Evolutionary conservation across 2,888 invertebrate species (phyloP).

Genomic region (Eutolmus rufibarbis): DNA sequence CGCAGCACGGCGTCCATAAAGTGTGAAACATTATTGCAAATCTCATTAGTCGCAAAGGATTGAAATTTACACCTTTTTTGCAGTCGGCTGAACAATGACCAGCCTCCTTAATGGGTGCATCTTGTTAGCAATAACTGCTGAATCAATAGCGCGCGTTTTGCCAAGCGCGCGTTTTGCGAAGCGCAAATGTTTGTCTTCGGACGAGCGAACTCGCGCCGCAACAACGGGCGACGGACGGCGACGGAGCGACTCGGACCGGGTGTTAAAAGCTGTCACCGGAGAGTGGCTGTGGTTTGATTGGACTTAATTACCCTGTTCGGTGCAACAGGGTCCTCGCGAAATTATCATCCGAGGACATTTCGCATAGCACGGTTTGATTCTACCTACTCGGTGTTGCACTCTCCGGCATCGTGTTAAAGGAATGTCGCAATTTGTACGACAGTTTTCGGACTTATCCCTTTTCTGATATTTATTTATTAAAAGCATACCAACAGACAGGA

Average conservation of each 20-base stretch:
- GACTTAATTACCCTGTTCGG: neutral
- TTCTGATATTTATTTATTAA: neutral
- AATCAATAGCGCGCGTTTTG: constrained; percentile 22
- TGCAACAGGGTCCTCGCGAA: neutral
- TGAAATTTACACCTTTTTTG: constrained; percentile 34
- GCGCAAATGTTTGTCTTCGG: neutral
- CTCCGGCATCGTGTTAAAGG: neutral
- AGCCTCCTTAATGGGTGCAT: constrained; percentile 22
- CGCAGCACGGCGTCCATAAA: constrained; percentile 8
- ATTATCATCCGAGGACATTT: neutral
- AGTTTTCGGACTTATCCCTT: neutral
- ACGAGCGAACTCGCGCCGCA: neutral
- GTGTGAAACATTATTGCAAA: constrained; percentile 25
- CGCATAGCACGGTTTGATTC: neutral
- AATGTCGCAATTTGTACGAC: neutral
- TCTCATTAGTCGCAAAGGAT: constrained; percentile 7
- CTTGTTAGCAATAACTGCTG: constrained; percentile 31
- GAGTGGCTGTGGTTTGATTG: neutral
- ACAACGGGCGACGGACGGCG: neutral
- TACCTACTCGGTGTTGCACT: neutral
- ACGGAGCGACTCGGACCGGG: neutral
- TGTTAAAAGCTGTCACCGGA: neutral
- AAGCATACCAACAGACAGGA: no score
- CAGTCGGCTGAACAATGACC: constrained; percentile 13
- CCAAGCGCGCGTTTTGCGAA: neutral